These are phyloP conservation scores for Agapostemon virescens DNA, from an alignment of 2,888 invertebrate species.

Conservation along the genomic window DNA sequence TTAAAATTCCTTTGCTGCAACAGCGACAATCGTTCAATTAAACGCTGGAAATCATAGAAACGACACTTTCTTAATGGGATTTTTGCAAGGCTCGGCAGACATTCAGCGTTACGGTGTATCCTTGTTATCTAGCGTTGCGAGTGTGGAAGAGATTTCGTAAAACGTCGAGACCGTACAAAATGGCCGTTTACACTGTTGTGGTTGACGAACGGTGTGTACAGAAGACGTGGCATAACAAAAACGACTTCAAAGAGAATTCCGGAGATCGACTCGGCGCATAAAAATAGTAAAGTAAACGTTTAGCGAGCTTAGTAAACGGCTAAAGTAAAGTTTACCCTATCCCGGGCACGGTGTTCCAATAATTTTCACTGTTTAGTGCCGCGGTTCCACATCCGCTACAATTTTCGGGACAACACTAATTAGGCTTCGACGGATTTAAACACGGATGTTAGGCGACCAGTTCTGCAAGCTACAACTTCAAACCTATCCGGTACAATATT, in stretches of 20 bases:
- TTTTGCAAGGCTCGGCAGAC: not conserved
- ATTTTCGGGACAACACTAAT: slow-evolving; percentile 6
- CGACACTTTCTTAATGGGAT: slow-evolving; percentile 4
- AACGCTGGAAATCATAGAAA: slow-evolving; percentile 1
- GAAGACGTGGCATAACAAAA: not conserved
- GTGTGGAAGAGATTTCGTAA: not conserved
- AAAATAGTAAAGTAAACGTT: slow-evolving; percentile 11
- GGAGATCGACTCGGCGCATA: not conserved
- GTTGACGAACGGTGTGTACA: not conserved
- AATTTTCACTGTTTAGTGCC: not conserved
- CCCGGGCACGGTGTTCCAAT: not conserved
- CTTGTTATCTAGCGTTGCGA: not conserved
- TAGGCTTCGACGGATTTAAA: not conserved
- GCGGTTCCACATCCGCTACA: not conserved
- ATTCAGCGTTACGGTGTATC: not conserved
- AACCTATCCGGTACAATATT: not conserved
- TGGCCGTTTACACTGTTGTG: not conserved
- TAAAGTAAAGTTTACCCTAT: not conserved
- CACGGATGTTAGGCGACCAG: not conserved
- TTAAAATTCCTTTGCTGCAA: slow-evolving; percentile 95
- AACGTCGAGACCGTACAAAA: not conserved
- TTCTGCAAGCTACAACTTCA: not conserved
- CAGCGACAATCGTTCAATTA: not conserved
- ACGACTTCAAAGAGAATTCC: slow-evolving; percentile 1
- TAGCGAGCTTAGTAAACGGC: not conserved